A percentile compares a stretch with the other conserved stretches of the same genome.
phyloP scores from a whole-genome alignment of 2,113 vertebrate species.

The Corythornis madagascariensis region DNA sequence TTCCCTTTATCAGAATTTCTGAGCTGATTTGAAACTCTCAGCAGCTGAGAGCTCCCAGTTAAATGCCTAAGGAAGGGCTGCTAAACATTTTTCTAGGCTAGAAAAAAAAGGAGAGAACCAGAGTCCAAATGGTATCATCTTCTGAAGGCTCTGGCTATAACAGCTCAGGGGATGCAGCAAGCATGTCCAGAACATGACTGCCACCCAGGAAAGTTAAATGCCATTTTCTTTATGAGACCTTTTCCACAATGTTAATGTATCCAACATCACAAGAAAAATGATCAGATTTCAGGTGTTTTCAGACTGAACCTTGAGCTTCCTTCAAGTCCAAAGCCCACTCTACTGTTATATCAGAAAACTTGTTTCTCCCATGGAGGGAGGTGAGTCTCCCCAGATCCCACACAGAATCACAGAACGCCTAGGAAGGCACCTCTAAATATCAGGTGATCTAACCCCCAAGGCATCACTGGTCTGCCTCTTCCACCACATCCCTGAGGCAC shows the following conservation, averaged over 20 bases:
- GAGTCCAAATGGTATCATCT: background rate
- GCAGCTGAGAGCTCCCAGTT: background rate
- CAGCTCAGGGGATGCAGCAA: background rate
- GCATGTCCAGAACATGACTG: accelerated
- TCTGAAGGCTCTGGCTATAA: background rate
- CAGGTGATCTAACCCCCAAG: no score
- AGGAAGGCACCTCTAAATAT: no score
- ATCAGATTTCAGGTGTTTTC: background rate
- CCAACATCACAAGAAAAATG: background rate
- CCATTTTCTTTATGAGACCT: background rate
- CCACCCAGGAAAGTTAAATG: background rate
- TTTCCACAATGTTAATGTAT: accelerated
- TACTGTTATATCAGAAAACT: accelerated
- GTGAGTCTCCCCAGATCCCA: background rate
- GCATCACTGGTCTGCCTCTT: background rate
- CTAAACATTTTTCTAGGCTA: background rate
- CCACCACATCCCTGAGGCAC: accelerated
- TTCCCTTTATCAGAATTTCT: background rate
- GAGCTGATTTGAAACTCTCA: background rate
- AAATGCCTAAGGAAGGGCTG: background rate
- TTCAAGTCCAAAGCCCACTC: background rate
- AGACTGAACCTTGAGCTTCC: background rate
- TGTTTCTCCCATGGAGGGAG: background rate
- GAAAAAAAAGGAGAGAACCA: background rate
- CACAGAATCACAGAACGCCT: no score